These are phyloP conservation scores for Madoqua kirkii DNA, from an alignment of 2,113 vertebrate species.

Conservation along the genomic window DNA sequence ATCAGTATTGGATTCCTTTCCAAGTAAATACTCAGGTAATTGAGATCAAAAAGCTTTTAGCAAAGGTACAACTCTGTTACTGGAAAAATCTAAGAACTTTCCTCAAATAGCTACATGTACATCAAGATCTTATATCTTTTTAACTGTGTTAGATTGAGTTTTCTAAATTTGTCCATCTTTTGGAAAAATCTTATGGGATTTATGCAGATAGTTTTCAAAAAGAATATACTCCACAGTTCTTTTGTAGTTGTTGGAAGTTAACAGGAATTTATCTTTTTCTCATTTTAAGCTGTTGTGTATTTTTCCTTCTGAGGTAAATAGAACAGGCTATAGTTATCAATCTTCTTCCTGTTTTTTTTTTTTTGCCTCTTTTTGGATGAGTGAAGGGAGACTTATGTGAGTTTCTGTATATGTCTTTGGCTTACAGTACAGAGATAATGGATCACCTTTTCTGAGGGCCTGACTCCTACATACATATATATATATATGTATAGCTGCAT, in stretches of 20 bases:
- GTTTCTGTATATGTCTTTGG: slow-evolving; percentile 31
- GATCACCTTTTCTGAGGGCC: neutral
- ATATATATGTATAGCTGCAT: neutral
- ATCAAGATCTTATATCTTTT: slow-evolving; percentile 40
- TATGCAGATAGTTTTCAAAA: slow-evolving; percentile 30
- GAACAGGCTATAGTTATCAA: neutral
- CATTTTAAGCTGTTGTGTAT: slow-evolving; percentile 3
- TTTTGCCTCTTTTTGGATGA: slow-evolving; percentile 28
- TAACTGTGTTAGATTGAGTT: slow-evolving; percentile 28
- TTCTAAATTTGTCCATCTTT: slow-evolving; percentile 40
- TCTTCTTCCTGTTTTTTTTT: neutral
- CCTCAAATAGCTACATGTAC: slow-evolving; percentile 61
- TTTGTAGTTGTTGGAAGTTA: neutral
- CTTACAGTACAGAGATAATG: slow-evolving; percentile 48
- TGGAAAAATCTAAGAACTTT: slow-evolving; percentile 64
- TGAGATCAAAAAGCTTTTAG: slow-evolving; percentile 64
- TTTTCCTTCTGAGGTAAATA: slow-evolving; percentile 44
- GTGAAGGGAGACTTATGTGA: neutral
- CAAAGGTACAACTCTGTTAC: slow-evolving; percentile 59
- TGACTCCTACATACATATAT: neutral
- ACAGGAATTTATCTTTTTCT: slow-evolving; percentile 20
- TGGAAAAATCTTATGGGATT: slow-evolving; percentile 30
- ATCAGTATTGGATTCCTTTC: slow-evolving; percentile 19
- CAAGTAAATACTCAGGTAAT: slow-evolving; percentile 63
- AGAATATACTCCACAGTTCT: neutral